phyloP scores from a whole-genome alignment of 1,140 invertebrate species.

The Temnothorax nylanderi region DNA sequence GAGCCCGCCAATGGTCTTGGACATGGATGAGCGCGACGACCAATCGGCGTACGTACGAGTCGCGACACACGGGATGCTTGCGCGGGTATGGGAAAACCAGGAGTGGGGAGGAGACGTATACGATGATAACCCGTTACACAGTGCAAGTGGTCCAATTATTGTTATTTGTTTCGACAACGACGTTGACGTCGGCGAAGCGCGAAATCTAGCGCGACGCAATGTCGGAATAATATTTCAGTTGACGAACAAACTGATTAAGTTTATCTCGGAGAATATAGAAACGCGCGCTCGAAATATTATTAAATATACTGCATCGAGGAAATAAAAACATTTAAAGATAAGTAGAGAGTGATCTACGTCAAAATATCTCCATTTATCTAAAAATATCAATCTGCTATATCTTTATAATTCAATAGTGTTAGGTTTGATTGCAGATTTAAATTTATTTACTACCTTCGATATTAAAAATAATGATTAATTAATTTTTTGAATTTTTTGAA shows the following conservation, averaged over 20 bases:
- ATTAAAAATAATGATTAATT: neutral
- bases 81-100: neutral
- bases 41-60: conserved; percentile 44
- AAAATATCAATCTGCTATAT: neutral
- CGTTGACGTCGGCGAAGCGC: conserved; percentile 16
- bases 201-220: neutral
- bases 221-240: neutral
- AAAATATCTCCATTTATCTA: neutral
- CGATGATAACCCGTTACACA: conserved; percentile 73
- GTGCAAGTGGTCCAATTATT: conserved; percentile 71
- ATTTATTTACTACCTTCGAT: neutral
- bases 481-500: neutral
- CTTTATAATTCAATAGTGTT: neutral
- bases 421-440: neutral
- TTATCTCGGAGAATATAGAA: neutral
- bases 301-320: too few species aligned
- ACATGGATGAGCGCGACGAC: conserved; percentile 23
- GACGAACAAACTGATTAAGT: neutral
- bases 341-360: neutral
- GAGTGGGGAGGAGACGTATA: conserved; percentile 39
- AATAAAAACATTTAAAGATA: neutral
- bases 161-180: conserved; percentile 55
- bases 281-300: neutral
- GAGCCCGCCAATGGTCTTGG: conserved; percentile 61
- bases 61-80: neutral